phyloP scores from a whole-genome alignment of 2,888 invertebrate species.

The Frankliniella fusca region DNA sequence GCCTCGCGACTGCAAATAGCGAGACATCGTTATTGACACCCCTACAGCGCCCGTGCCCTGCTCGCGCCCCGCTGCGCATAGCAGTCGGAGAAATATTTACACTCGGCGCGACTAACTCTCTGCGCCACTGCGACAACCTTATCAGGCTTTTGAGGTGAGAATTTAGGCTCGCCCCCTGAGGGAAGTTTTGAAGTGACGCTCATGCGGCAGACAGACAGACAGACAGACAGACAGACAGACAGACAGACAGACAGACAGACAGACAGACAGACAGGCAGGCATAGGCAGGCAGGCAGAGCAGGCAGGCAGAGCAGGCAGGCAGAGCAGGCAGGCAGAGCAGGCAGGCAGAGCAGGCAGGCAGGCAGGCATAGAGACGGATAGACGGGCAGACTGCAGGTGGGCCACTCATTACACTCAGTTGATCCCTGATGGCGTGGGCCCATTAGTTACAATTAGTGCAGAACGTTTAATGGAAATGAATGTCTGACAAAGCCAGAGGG shows the following conservation, averaged over 20 bases:
- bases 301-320: neutral
- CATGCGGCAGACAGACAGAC: neutral
- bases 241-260: neutral
- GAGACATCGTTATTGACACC: no score
- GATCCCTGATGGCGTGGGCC: neutral
- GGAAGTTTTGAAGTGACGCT: no score
- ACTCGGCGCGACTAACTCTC: no score
- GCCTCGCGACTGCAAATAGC: no score
- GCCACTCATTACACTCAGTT: neutral
- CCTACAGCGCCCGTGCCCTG: no score
- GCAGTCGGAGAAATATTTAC: no score
- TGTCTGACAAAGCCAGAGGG: neutral
- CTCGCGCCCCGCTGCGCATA: no score
- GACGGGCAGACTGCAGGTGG: neutral
- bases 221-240: neutral
- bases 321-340: neutral
- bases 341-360: neutral
- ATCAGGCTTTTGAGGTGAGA: no score
- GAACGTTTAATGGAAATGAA: conserved; percentile 19
- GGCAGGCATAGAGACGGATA: neutral
- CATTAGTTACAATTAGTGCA: conserved; percentile 15
- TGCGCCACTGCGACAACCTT: no score
- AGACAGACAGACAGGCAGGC: neutral
- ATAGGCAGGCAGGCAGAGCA: neutral
- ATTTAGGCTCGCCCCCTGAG: no score